Conservation (phyloP, 1,140 invertebrate genomes). For the Nasonia vitripennis region DNA sequence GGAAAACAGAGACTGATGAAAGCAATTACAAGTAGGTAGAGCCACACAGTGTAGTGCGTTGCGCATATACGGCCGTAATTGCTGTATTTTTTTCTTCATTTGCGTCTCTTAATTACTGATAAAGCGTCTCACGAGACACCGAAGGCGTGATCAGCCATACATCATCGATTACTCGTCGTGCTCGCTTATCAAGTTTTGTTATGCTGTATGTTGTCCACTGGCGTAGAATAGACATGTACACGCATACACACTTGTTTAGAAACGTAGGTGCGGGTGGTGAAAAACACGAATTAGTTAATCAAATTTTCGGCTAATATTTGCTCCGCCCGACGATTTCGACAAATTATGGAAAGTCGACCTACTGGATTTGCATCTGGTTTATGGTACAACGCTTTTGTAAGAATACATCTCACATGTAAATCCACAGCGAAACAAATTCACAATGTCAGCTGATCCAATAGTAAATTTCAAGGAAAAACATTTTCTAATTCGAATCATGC, state of each 20-base stretch:
- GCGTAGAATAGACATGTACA: not conserved
- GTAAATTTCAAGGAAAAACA: not conserved
- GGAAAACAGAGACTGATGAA: too few relatives aligned
- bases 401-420: too few relatives aligned
- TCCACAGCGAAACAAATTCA: too few relatives aligned
- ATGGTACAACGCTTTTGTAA: too few relatives aligned
- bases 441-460: not conserved
- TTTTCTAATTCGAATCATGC: not conserved
- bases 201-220: not conserved
- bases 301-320: not conserved
- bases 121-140: constrained; percentile 33
- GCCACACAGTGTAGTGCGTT: not conserved
- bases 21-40: too few relatives aligned
- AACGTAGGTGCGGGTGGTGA: not conserved
- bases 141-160: not conserved
- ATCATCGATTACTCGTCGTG: not conserved
- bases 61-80: not conserved
- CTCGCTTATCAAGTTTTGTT: not conserved
- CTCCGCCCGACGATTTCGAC: not conserved
- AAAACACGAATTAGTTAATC: not conserved
- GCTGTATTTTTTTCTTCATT: constrained; percentile 21
- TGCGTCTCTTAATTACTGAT: constrained; percentile 27
- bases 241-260: not conserved
- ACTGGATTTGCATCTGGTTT: too few relatives aligned
- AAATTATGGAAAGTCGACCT: not conserved